phyloP scores from a whole-genome alignment of 2,113 vertebrate species.

The Pseudorectes ferrugineus region DNA sequence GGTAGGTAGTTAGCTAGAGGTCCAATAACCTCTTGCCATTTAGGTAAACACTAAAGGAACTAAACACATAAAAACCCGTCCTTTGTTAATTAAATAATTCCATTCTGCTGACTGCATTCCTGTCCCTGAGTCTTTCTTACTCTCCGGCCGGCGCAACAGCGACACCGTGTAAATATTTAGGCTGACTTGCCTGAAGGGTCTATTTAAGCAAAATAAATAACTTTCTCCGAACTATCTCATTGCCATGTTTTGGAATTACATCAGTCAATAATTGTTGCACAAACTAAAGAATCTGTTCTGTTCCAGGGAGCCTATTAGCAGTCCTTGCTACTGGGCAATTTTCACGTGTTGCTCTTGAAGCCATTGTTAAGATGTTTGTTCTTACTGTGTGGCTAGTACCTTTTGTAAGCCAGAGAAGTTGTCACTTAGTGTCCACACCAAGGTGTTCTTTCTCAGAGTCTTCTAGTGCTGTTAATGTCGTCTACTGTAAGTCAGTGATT shows the following conservation, averaged over 20 bases:
- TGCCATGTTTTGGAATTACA: not conserved
- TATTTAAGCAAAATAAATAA: not conserved
- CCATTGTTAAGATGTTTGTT: not conserved
- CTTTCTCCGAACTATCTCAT: not conserved
- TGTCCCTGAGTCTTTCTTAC: no score
- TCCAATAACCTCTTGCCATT: no score
- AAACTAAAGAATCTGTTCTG: not conserved
- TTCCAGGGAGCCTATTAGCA: not conserved
- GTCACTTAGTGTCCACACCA: not conserved
- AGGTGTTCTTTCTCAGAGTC: not conserved
- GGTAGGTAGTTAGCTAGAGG: no score
- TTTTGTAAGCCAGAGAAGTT: not conserved
- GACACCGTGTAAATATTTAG: not conserved
- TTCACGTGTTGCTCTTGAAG: not conserved
- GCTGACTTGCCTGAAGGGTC: accelerated
- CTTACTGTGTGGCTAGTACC: not conserved
- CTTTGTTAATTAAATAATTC: no score
- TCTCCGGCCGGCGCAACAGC: no score
- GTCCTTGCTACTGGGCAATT: not conserved
- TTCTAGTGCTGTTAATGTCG: not conserved
- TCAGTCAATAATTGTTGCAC: not conserved
- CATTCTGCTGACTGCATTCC: no score
- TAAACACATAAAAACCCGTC: no score
- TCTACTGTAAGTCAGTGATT: not conserved
- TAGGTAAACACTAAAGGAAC: no score